Conservation (phyloP, 2,797 vertebrate species). For the Semaprochilodus insignis region DNA sequence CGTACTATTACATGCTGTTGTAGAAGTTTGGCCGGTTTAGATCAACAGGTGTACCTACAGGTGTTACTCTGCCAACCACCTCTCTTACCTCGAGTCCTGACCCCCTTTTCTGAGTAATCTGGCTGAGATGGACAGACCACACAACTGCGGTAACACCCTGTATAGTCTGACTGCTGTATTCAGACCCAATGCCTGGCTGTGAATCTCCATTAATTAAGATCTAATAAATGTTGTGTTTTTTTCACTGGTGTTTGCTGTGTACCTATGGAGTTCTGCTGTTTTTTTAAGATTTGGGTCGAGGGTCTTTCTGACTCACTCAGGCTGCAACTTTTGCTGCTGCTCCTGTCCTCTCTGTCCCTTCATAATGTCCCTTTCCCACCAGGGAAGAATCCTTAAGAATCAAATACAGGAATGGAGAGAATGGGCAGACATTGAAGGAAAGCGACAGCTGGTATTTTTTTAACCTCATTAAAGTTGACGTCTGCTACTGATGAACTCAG, state of each 20-base stretch:
- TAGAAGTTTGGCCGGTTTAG: not conserved
- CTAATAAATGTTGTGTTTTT: constrained; percentile 41
- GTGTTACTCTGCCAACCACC: not conserved
- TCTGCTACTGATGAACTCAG: too few species aligned
- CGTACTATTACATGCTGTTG: not conserved
- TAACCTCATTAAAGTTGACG: too few species aligned
- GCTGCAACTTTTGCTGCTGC: too few species aligned
- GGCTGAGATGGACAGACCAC: not conserved
- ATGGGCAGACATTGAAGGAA: too few species aligned
- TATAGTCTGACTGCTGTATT: constrained; percentile 2
- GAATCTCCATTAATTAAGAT: constrained; percentile 12
- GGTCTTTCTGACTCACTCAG: not conserved
- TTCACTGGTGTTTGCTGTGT: not conserved
- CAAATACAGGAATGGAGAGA: too few species aligned
- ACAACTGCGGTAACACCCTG: not conserved
- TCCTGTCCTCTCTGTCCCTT: too few species aligned
- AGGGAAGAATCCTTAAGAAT: too few species aligned
- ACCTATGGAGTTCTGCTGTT: not conserved
- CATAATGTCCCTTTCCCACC: too few species aligned
- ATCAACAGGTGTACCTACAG: not conserved
- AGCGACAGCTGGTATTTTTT: too few species aligned
- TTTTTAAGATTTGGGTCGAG: not conserved
- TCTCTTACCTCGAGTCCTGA: constrained; percentile 4
- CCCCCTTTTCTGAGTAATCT: not conserved
- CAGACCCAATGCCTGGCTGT: not conserved